Evolutionary conservation across 2,797 vertebrate species (phyloP), one percentile per base, ranked within the genome.

Genomic region (Chromobotia macracanthus): DNA sequence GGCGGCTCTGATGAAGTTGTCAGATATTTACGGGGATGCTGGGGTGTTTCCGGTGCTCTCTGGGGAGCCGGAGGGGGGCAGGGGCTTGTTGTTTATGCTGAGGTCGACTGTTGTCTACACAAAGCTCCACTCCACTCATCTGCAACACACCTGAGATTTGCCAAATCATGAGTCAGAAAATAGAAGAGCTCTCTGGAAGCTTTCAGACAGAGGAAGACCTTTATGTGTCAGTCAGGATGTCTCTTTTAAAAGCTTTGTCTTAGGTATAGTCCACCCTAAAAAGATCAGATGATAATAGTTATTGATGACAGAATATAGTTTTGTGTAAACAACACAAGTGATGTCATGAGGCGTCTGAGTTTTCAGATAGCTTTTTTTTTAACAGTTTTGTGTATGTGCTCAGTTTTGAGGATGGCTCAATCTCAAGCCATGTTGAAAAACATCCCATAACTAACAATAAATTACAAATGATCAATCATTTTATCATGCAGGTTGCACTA

Each of bases 1-100:
- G 67, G 60, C 56, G 18, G 63, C 53, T 21, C 82, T 85, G 82
- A 85, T 85, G 82, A 83, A 85, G 82, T 80, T 80, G 82, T 85
- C 84, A 83, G 76, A 77, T 66, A 21, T 75, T 77, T 1, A 69
- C 73, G 28, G 58, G 66, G 18, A 66, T 78, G 75, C 74, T 72
- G 66, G 71, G 55, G 70, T 28, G 68, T 79, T 80, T 64, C 76
- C 50, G 38, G 6, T 56, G 3, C 35, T 46, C 79, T 82, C 79
- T 25, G 1, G 78, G 78, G 71, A 79, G 60, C 16, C 31, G 31
- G 65, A 28, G 67, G 71, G 31, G 25, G 41, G 25, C 50, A 28
- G 12, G 4, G 4, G 46, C 46, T 61, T 77, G 80, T 85, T 85
- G 80, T 80, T 68, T 66, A 78, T 71, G 70, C 77, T 46, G 72